Evolutionary conservation across 2,113 vertebrate species (phyloP).

Genomic region (Atlantisia rogersi): DNA sequence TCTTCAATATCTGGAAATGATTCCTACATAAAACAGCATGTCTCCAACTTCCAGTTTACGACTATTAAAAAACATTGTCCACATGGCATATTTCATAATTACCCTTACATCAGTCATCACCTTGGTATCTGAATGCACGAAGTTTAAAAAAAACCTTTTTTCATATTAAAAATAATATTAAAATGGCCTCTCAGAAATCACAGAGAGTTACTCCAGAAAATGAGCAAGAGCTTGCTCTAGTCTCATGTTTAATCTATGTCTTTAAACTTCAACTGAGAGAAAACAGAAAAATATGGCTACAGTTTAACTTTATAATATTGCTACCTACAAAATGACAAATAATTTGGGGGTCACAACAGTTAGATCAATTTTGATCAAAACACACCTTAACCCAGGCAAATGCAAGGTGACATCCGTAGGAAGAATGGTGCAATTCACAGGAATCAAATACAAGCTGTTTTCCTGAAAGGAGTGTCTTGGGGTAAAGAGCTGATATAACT

Average conservation of each 20-base stretch:
- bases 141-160: not conserved
- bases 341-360: not conserved
- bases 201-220: not conserved
- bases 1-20: constrained; percentile 66
- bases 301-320: not conserved
- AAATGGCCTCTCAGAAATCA: not conserved
- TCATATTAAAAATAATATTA: not conserved
- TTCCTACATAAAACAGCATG: constrained; percentile 44
- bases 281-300: not conserved
- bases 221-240: not conserved
- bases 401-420: not conserved
- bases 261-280: not conserved
- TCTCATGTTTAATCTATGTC: not conserved
- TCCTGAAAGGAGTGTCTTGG: not conserved
- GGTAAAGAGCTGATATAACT: not conserved
- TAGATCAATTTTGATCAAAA: not conserved
- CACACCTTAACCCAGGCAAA: not conserved
- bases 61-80: constrained; percentile 14
- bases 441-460: not conserved
- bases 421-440: not conserved
- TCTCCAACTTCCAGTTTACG: constrained; percentile 1
- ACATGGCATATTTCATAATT: constrained; percentile 29
- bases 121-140: not conserved
- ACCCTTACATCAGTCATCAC: not conserved
- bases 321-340: not conserved